Percentiles rank a stretch among this genome's conserved stretches.
Conservation (phyloP, 1,140 invertebrate genomes). For the Drosophila kepulauana region DNA sequence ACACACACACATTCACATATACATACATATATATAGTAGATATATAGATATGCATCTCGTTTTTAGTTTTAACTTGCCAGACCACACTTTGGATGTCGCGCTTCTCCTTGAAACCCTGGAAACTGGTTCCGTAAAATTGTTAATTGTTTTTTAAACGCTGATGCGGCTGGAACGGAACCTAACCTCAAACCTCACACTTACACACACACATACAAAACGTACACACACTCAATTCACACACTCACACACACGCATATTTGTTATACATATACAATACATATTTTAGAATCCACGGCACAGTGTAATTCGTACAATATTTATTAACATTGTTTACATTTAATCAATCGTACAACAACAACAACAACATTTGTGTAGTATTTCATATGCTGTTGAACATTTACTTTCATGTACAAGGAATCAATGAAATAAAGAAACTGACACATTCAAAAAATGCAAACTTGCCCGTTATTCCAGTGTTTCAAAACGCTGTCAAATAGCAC, state of each 20-base stretch:
- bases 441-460: constrained; percentile 52
- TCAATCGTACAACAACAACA: constrained; percentile 23
- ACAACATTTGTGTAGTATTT: constrained; percentile 70
- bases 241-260: constrained; percentile 37
- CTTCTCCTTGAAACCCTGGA: constrained; percentile 49
- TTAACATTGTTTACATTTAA: constrained; percentile 74
- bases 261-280: constrained; percentile 16
- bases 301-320: constrained; percentile 79
- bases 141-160: constrained; percentile 74
- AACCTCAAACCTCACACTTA: constrained; percentile 34
- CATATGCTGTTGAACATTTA: constrained; percentile 66
- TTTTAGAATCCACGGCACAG: constrained; percentile 39
- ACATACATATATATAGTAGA: constrained; percentile 27
- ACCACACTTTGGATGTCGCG: constrained; percentile 40
- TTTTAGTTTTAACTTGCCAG: constrained; percentile 81
- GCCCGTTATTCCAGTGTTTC: neutral
- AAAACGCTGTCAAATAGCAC: neutral
- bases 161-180: constrained; percentile 61
- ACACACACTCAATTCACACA: constrained; percentile 28
- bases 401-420: constrained; percentile 73
- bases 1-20: constrained; percentile 24
- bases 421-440: constrained; percentile 79
- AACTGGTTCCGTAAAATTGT: constrained; percentile 70
- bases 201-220: constrained; percentile 21
- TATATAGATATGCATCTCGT: constrained; percentile 71